Percentiles rank a stretch among this genome's conserved stretches.
Evolutionary conservation across 1,140 invertebrate species (phyloP).

Genomic region (Pteromalus puparum): DNA sequence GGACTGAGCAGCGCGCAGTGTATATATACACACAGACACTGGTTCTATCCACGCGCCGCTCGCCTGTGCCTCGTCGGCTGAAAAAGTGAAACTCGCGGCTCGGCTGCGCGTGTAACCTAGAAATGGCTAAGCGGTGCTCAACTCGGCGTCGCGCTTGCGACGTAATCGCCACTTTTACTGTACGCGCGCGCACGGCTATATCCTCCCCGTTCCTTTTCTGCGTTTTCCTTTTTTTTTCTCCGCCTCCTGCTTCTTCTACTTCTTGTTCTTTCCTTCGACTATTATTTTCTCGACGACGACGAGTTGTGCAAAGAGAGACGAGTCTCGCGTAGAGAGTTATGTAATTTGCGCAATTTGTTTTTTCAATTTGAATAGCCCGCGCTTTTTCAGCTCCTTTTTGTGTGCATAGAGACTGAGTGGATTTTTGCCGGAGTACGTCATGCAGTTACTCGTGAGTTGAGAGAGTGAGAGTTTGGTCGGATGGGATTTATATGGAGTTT

Average conservation of each 20-base stretch:
- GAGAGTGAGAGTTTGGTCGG: background rate
- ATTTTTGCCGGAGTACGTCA: conserved; percentile 17
- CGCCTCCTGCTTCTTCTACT: background rate
- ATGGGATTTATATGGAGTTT: background rate
- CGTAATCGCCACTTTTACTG: conserved; percentile 60
- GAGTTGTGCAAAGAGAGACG: background rate
- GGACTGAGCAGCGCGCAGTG: background rate
- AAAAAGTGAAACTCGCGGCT: conserved; percentile 76
- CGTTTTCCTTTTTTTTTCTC: conserved; percentile 1
- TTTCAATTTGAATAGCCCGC: conserved; percentile 27
- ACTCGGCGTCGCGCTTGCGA: conserved; percentile 54
- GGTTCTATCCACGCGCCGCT: background rate
- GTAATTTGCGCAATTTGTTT: conserved; percentile 19
- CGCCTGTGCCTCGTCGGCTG: conserved; percentile 66
- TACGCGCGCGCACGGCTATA: conserved; percentile 40
- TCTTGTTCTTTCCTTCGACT: background rate
- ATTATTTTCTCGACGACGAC: no score
- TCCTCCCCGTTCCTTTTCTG: background rate
- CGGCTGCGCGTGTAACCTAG: conserved; percentile 76
- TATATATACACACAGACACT: conserved; percentile 12
- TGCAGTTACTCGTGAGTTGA: background rate
- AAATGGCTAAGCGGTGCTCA: conserved; percentile 74
- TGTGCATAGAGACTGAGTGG: background rate
- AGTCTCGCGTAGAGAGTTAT: conserved; percentile 10
- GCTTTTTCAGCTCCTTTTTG: background rate